Evolutionary conservation across 2,113 vertebrate genomes (phyloP).

Genomic region (Anarhynchus alexandrinus): DNA sequence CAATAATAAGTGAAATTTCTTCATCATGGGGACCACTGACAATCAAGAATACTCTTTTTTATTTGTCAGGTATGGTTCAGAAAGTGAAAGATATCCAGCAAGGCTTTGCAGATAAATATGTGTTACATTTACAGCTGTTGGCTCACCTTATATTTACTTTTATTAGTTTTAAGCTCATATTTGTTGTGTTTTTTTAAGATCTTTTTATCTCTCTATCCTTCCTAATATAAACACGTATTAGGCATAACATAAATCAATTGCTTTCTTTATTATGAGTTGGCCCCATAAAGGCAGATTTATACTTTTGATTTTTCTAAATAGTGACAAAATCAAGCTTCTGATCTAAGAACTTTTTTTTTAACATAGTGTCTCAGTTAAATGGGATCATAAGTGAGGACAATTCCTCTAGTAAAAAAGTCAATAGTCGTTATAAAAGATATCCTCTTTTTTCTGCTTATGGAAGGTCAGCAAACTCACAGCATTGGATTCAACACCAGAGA

Average conservation of each 20-base stretch:
- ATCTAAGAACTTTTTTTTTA: background rate
- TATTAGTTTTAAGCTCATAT: background rate
- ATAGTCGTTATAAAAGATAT: background rate
- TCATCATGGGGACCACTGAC: background rate
- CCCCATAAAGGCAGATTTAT: background rate
- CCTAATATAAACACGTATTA: background rate
- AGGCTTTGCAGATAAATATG: background rate
- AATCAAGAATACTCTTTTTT: background rate
- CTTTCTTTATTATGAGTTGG: background rate
- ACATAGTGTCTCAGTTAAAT: background rate
- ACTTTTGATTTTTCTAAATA: background rate
- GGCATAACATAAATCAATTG: background rate
- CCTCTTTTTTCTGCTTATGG: background rate
- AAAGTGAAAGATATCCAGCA: background rate
- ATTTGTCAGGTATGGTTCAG: background rate
- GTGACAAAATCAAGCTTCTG: background rate
- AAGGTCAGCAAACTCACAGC: background rate
- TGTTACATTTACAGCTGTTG: background rate
- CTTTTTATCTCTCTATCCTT: background rate
- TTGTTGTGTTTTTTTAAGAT: background rate
- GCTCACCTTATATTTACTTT: background rate
- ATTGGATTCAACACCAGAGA: background rate
- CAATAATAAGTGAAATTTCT: background rate
- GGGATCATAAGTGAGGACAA: background rate
- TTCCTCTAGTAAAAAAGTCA: background rate